Evolutionary conservation across 2,888 invertebrate species (phyloP), one percentile per base, ranked within the genome.

Genomic region (Halictus ligatus): DNA sequence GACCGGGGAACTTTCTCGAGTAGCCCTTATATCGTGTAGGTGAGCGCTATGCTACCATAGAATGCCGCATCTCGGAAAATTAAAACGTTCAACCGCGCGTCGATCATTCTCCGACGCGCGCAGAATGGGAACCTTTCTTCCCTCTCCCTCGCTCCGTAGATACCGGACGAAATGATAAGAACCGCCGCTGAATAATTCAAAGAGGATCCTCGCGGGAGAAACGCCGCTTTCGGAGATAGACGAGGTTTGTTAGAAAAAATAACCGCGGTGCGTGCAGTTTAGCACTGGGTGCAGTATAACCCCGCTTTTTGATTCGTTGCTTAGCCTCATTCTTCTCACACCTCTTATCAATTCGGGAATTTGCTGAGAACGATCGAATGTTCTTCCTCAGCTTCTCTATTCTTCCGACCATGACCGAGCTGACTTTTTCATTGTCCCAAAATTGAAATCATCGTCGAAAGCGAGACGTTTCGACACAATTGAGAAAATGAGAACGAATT

Each of bases 1-100:
- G 35, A 64, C 73, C 48, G 4, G 29, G 15, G 25, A 71, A 87
- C 83, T 89, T 88, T 83, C n/a, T 74, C 60, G 48, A 80, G 75
- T 78, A 77, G 69, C 25, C 15, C 69, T 64, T n/a, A 40, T 12
- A 12, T 40, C 72, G 71, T 18, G 3, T 15, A 46, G 25, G 25
- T 15, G 7, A 4, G 6, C 25, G 72, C 25, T 15, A 15, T 60
- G 75, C 43, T 29, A 58, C 35, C n/a, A 13, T 29, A 72, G 35
- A 40, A 15, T 8, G 40, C 18, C n/a, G 10, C 10, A 10, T 46
- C 43, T 69, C 67, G 29, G 40, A 35, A 29, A 43, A 21, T 48
- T 60, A 21, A 35, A 40, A 50, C 69, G 35, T 35, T 71, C 12
- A 10, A 6, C n/a, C 13, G 43, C 13, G 71, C 10, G 43, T 43